Conservation (phyloP, 2,888 invertebrate genomes). For the Rhimphoctona megacephalus region DNA sequence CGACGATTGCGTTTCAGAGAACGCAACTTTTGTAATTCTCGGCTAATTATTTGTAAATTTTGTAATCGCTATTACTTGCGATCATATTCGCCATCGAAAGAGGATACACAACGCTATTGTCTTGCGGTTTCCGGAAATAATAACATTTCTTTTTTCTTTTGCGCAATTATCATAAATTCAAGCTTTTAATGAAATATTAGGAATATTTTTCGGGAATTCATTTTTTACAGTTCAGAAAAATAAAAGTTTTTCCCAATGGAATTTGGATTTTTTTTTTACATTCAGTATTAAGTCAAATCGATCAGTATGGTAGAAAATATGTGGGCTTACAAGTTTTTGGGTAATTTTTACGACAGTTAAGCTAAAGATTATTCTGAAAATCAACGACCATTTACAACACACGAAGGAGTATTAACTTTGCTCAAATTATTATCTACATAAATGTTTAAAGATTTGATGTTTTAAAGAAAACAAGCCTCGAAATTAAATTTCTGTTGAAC, state of each 20-base stretch:
- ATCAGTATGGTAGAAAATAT: too few relatives aligned
- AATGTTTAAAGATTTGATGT: not conserved
- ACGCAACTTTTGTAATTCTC: constrained; percentile 13
- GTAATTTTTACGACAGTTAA: not conserved
- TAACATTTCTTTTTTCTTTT: constrained; percentile 2
- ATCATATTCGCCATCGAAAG: constrained; percentile 35
- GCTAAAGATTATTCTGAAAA: not conserved
- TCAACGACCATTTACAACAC: not conserved
- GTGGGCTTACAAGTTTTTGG: not conserved
- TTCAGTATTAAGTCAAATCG: too few relatives aligned
- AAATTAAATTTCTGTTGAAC: not conserved
- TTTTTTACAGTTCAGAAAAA: not conserved
- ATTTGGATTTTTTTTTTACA: too few relatives aligned
- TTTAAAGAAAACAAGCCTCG: not conserved
- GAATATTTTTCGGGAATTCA: not conserved
- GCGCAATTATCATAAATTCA: not conserved
- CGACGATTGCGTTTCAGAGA: constrained; percentile 37
- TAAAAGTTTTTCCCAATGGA: too few relatives aligned
- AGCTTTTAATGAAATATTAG: not conserved
- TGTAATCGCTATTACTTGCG: constrained; percentile 20
- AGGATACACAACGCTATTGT: constrained; percentile 35
- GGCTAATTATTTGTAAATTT: constrained; percentile 44
- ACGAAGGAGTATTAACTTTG: not conserved
- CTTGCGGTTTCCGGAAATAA: constrained; percentile 15
- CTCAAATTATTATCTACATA: not conserved